Evolutionary conservation across 2,888 invertebrate genomes (phyloP).

Genomic region (Stegophylla sp.): DNA sequence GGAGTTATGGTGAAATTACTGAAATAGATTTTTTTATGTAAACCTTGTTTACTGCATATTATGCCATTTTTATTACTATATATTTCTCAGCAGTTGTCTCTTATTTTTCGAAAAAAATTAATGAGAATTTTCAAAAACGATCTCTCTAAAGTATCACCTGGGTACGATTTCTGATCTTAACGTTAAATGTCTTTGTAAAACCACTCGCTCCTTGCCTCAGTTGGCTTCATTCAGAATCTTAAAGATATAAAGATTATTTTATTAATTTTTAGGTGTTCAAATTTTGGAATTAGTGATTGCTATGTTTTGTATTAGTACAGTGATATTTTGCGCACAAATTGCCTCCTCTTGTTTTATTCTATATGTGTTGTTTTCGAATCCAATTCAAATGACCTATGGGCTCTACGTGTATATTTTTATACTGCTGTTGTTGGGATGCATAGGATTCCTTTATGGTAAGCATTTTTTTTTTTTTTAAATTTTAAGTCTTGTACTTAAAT

Average conservation of each 20-base stretch:
- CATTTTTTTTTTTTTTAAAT: background rate
- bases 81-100: too few species aligned
- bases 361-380: slow-evolving; percentile 8
- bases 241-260: background rate
- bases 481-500: slow-evolving; percentile 7
- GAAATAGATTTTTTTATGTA: too few species aligned
- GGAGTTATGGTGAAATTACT: too few species aligned
- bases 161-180: background rate
- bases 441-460: slow-evolving; percentile 44
- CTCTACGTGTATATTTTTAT: background rate
- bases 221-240: too few species aligned
- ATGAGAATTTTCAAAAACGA: too few species aligned
- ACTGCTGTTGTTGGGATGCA: slow-evolving; percentile 19
- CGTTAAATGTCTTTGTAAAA: too few species aligned
- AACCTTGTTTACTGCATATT: too few species aligned
- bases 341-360: background rate
- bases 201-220: too few species aligned
- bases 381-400: slow-evolving; percentile 16
- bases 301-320: slow-evolving; percentile 20
- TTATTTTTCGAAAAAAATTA: too few species aligned
- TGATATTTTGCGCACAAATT: background rate
- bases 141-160: too few species aligned
- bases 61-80: too few species aligned
- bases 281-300: slow-evolving; percentile 30
- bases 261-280: slow-evolving; percentile 37